Conservation (phyloP, 2,797 vertebrate genomes). For the Dendrocincla fuliginosa region DNA sequence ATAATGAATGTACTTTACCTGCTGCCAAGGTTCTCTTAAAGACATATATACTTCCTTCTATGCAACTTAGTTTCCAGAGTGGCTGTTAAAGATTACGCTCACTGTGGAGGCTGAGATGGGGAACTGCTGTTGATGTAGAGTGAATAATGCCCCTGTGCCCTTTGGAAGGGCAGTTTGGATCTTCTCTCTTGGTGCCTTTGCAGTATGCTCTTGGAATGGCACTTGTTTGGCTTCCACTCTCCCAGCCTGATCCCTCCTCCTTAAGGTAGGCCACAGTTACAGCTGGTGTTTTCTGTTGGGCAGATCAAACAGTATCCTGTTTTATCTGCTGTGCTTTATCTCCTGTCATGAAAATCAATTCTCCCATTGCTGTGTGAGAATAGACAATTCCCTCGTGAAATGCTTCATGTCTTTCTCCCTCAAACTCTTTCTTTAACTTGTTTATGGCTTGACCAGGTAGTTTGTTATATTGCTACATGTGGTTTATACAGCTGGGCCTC, state of each 20-base stretch:
- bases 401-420: not conserved
- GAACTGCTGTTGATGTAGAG: not conserved
- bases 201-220: not conserved
- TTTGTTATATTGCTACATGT: not conserved
- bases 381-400: conserved; percentile 40
- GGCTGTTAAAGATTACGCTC: not conserved
- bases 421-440: conserved; percentile 29
- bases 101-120: not conserved
- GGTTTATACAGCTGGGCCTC: not conserved
- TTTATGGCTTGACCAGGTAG: not conserved
- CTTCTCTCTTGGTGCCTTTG: not conserved
- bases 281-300: not conserved
- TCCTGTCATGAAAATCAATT: conserved; percentile 51
- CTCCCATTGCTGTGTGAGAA: conserved; percentile 22
- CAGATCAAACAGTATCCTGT: not conserved
- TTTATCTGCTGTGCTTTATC: conserved; percentile 14
- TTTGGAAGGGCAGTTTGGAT: not conserved
- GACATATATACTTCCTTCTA: not conserved
- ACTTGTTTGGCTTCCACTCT: not conserved
- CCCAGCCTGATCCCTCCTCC: not conserved
- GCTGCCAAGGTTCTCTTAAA: not conserved
- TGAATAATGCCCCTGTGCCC: not conserved
- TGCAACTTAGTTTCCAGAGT: not conserved
- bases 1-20: not conserved
- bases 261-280: not conserved